Conservation (phyloP, 2,797 vertebrate species). For the Sebastes glaucus region DNA sequence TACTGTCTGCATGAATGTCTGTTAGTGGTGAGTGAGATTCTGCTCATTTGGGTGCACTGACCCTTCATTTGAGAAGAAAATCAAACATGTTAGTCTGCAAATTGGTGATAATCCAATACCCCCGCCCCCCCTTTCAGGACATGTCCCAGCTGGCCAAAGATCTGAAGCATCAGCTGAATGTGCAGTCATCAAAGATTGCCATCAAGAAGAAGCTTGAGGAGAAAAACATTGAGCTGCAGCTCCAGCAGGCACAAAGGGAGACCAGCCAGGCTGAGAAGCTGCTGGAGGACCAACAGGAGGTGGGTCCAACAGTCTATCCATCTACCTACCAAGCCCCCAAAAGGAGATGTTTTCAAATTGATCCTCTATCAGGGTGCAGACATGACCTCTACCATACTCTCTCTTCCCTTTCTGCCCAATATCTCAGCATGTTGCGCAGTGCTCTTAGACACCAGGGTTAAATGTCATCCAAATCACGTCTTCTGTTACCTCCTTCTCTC, state of each 20-base stretch:
- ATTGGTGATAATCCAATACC: not conserved
- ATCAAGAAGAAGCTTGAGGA: conserved; percentile 75
- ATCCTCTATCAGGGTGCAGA: not conserved
- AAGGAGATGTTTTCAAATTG: not conserved
- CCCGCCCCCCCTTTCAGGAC: not conserved
- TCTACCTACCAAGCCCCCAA: not conserved
- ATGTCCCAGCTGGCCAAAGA: accelerated
- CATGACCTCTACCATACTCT: not conserved
- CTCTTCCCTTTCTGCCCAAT: not conserved
- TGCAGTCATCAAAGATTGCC: conserved; percentile 60
- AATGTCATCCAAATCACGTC: not conserved
- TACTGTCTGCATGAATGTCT: not conserved
- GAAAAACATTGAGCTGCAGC: conserved; percentile 76
- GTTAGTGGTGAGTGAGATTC: not conserved
- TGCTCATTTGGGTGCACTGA: not conserved
- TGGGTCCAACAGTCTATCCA: conserved; percentile 44
- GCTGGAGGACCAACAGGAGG: conserved; percentile 81
- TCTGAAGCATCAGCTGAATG: conserved; percentile 74
- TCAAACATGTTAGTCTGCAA: not conserved
- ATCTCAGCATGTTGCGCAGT: not conserved
- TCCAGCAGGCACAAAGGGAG: conserved; percentile 79
- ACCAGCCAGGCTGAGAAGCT: conserved; percentile 73
- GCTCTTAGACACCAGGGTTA: not conserved
- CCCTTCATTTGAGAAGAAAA: not conserved
- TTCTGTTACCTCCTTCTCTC: not conserved